phyloP scores from a whole-genome alignment of 2,888 invertebrate species.

The Caenorhabditis macrosperma region DNA sequence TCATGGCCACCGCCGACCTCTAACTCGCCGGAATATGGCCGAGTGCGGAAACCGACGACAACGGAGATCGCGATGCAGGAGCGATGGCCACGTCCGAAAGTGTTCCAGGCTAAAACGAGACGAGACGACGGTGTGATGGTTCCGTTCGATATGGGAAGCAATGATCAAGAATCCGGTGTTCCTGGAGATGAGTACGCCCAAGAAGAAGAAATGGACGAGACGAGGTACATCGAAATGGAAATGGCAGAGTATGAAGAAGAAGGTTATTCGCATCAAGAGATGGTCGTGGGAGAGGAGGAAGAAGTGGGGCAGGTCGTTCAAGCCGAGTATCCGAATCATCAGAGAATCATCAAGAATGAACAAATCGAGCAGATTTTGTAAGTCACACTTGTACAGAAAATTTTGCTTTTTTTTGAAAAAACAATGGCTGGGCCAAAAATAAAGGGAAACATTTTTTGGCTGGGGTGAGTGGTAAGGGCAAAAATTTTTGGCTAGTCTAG shows the following conservation, averaged over 20 bases:
- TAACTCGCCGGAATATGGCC: constrained; percentile 14
- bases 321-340: neutral
- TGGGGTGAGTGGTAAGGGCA: too few species aligned
- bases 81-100: constrained; percentile 65
- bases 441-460: too few species aligned
- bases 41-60: constrained; percentile 52
- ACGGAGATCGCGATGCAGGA: constrained; percentile 59
- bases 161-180: neutral
- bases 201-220: constrained; percentile 42
- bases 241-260: constrained; percentile 43
- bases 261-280: constrained; percentile 11
- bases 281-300: constrained; percentile 36
- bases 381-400: neutral
- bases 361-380: constrained; percentile 18
- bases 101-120: constrained; percentile 62
- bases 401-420: too few species aligned
- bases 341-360: neutral
- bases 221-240: constrained; percentile 33
- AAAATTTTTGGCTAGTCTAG: too few species aligned
- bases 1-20: constrained; percentile 27
- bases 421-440: too few species aligned
- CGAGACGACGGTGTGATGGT: constrained; percentile 51
- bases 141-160: constrained; percentile 9
- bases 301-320: constrained; percentile 16
- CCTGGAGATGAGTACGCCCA: constrained; percentile 20